Evolutionary conservation across 2,797 vertebrate species (phyloP).

Genomic region (Ptychobarbus kaznakovi): DNA sequence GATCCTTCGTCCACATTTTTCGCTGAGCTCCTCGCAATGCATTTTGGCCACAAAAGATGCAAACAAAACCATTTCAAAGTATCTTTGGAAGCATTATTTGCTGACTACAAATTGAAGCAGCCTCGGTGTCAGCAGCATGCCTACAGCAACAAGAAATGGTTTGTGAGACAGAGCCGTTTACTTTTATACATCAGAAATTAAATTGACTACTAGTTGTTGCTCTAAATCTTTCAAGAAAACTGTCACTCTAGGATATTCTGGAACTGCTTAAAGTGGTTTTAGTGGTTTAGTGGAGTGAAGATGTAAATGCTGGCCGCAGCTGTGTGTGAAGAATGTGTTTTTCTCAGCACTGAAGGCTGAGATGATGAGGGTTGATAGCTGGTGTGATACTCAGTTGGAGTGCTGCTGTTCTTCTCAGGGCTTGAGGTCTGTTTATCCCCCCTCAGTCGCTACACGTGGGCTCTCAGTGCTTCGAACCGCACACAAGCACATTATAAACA

Average conservation of each 20-base stretch:
- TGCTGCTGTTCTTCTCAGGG: slow-evolving; percentile 56
- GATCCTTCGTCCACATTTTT: neutral
- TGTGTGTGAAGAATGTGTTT: slow-evolving; percentile 40
- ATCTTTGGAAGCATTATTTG: neutral
- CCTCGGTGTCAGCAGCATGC: neutral
- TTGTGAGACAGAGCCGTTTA: slow-evolving; percentile 5
- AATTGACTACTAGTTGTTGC: neutral
- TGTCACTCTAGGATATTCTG: neutral
- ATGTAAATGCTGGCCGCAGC: slow-evolving; percentile 35
- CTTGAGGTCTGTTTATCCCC: slow-evolving; percentile 31
- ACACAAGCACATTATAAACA: slow-evolving; percentile 15
- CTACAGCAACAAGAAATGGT: neutral
- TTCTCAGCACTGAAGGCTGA: slow-evolving; percentile 50
- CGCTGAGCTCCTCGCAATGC: neutral
- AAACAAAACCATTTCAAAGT: neutral
- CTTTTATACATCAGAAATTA: neutral
- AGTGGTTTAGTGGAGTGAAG: slow-evolving; percentile 10
- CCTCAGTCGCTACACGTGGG: slow-evolving; percentile 34
- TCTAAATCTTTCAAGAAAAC: neutral
- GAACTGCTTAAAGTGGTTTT: neutral
- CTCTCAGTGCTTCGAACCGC: neutral
- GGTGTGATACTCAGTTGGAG: slow-evolving; percentile 60
- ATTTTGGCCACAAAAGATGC: neutral
- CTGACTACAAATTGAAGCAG: neutral
- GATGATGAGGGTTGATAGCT: slow-evolving; percentile 65